Conservation (phyloP, 2,797 vertebrate species). For the Thunnus albacares region DNA sequence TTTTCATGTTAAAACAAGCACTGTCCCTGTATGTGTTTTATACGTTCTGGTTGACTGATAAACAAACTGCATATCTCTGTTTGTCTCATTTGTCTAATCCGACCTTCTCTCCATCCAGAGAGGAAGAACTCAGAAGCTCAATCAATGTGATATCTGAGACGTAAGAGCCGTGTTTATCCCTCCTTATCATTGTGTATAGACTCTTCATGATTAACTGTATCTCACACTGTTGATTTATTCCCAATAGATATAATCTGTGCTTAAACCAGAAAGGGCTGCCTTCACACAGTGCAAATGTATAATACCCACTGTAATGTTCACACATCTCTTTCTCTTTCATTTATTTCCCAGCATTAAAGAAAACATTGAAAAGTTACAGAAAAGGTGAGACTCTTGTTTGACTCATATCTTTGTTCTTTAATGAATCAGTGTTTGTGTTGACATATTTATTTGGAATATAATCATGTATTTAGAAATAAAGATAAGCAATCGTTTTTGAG, state of each 20-base stretch:
- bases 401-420: not conserved
- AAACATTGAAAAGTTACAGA: constrained; percentile 82
- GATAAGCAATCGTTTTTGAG: not conserved
- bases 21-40: not conserved
- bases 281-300: not conserved
- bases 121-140: constrained; percentile 79
- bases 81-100: constrained; percentile 24
- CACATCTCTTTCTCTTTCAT: constrained; percentile 6
- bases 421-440: not conserved
- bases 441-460: not conserved
- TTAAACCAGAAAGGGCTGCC: not conserved
- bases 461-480: not conserved
- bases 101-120: constrained; percentile 70
- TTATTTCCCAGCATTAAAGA: constrained; percentile 83
- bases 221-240: not conserved
- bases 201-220: not conserved
- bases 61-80: not conserved
- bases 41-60: not conserved
- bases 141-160: constrained; percentile 78
- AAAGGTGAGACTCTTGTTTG: constrained; percentile 73
- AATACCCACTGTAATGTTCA: not conserved
- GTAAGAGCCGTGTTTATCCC: constrained; percentile 75
- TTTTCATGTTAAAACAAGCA: constrained; percentile 4
- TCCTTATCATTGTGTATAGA: constrained; percentile 18
- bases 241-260: not conserved